Evolutionary conservation across 2,113 vertebrate genomes (phyloP).

Genomic region (Mormyrus iriodes): DNA sequence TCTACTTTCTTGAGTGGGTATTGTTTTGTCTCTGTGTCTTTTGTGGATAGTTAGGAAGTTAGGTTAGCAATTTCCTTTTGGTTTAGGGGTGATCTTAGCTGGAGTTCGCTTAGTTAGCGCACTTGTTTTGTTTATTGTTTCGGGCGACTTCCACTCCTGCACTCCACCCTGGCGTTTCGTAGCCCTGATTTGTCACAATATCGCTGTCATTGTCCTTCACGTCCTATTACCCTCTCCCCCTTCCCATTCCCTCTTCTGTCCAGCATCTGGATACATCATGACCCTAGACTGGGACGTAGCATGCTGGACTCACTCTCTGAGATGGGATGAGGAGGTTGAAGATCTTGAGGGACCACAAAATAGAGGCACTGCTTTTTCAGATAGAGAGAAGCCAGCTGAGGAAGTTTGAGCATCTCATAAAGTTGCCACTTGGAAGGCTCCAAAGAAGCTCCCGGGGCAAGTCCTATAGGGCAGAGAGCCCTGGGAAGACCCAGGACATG

Average conservation of each 20-base stretch:
- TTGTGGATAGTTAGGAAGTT: background rate
- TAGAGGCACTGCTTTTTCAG: background rate
- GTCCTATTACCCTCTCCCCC: background rate
- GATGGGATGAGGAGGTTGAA: background rate
- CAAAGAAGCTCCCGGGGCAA: background rate
- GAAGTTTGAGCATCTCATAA: background rate
- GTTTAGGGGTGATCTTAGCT: too few relatives aligned
- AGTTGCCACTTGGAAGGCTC: background rate
- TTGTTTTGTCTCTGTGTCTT: background rate
- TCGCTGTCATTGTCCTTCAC: background rate
- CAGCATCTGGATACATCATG: background rate
- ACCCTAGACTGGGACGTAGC: background rate
- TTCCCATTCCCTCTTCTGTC: background rate
- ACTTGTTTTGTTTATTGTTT: background rate
- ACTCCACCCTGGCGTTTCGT: background rate
- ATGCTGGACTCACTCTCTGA: background rate
- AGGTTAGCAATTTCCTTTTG: too few relatives aligned
- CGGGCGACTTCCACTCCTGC: background rate
- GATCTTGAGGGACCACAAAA: background rate
- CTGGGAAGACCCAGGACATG: background rate
- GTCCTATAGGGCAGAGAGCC: background rate
- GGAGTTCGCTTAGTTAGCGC: background rate
- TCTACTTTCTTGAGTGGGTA: background rate
- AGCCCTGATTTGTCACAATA: background rate
- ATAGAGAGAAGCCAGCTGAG: background rate